These are phyloP conservation scores for Chionis minor DNA, from an alignment of 2,113 vertebrate species.

Conservation along the genomic window DNA sequence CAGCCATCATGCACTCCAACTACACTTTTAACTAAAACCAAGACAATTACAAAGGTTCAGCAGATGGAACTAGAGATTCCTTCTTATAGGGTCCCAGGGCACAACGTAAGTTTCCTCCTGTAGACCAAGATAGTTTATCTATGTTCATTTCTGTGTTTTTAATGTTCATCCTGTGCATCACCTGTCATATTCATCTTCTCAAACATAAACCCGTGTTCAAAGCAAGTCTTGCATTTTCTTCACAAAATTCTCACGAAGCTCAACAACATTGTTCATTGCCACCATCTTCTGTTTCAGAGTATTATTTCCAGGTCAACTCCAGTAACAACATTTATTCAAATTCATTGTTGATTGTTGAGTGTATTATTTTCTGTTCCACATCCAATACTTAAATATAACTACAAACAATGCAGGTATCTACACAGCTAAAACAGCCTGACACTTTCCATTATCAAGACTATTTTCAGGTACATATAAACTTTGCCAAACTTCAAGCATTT, in stretches of 20 bases:
- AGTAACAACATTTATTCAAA: not conserved
- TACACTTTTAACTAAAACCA: not conserved
- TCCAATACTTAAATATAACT: not conserved
- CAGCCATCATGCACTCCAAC: not conserved
- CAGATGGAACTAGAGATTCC: not conserved
- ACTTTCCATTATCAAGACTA: not conserved
- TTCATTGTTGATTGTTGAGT: not conserved
- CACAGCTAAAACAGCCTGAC: not conserved
- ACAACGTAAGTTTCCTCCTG: not conserved
- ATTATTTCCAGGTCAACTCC: not conserved
- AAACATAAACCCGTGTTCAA: not conserved
- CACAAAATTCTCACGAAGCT: not conserved
- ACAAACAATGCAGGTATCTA: not conserved
- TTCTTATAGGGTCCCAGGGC: not conserved
- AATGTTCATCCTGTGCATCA: not conserved
- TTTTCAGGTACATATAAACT: slow-evolving; percentile 50
- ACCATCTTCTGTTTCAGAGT: not conserved
- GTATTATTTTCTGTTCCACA: not conserved
- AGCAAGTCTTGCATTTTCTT: not conserved
- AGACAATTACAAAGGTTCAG: not conserved
- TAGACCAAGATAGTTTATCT: not conserved
- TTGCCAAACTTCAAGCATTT: slow-evolving; percentile 52
- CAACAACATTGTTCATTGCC: not conserved
- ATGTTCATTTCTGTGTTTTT: not conserved
- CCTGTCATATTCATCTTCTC: not conserved